A percentile compares a stretch with the other conserved stretches of the same genome.
phyloP scores from a whole-genome alignment of 2,113 vertebrate species.

The Ancistrus triradiatus region DNA sequence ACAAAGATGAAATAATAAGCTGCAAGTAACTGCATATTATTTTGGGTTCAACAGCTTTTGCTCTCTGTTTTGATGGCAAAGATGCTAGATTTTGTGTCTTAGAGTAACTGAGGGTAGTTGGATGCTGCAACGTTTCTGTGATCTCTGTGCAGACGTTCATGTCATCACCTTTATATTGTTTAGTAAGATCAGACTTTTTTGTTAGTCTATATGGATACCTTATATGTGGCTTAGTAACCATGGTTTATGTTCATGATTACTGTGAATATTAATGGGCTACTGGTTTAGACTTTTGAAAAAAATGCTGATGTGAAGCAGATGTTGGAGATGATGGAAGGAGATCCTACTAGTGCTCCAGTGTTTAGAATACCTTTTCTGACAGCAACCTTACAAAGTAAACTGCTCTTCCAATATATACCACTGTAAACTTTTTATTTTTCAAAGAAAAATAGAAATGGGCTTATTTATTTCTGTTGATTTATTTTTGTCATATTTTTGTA shows the following conservation, averaged over 20 bases:
- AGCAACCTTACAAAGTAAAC: slow-evolving; percentile 63
- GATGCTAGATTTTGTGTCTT: not conserved
- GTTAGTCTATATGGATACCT: slow-evolving; percentile 21
- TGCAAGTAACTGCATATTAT: not conserved
- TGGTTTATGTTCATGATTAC: slow-evolving; percentile 43
- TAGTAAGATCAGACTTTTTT: not conserved
- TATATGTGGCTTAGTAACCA: slow-evolving; percentile 27
- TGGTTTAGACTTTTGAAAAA: slow-evolving; percentile 20
- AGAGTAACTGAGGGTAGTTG: not conserved
- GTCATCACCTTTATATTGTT: not conserved
- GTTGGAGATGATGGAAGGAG: slow-evolving; percentile 26
- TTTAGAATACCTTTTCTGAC: slow-evolving; percentile 49
- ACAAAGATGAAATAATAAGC: not conserved
- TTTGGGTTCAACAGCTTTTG: not conserved
- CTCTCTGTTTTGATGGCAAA: not conserved
- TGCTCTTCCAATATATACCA: slow-evolving; percentile 75
- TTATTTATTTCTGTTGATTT: slow-evolving; percentile 97
- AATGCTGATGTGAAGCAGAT: slow-evolving; percentile 30
- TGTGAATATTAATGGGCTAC: slow-evolving; percentile 42
- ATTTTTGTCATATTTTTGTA: slow-evolving; percentile 99
- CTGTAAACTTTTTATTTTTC: slow-evolving; percentile 62
- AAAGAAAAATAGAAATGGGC: slow-evolving; percentile 66
- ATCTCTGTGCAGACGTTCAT: slow-evolving; percentile 11
- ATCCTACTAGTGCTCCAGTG: slow-evolving; percentile 27
- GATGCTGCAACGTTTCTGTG: slow-evolving; percentile 24